phyloP scores from a whole-genome alignment of 2,797 vertebrate species.

The Erethizon dorsatum region DNA sequence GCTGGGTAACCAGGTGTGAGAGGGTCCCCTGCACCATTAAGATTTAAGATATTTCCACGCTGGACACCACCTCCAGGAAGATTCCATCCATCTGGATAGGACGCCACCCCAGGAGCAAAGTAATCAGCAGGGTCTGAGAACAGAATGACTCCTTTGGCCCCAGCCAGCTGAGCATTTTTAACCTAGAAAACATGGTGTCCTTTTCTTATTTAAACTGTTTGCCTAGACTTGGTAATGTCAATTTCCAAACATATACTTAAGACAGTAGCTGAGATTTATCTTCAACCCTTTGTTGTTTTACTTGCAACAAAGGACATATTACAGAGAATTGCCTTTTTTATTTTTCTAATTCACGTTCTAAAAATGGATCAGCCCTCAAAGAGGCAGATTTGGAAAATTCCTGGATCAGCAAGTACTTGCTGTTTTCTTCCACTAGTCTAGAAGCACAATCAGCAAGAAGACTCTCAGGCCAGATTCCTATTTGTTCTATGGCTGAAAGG shows the following conservation, averaged over 20 bases:
- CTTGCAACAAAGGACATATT: background rate
- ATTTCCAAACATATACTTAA: background rate
- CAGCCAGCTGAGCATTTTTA: constrained; percentile 95
- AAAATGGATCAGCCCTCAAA: background rate
- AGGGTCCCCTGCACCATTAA: constrained; percentile 97
- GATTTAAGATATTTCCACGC: constrained; percentile 96
- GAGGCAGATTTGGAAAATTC: background rate
- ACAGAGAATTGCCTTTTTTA: background rate
- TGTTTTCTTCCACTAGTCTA: background rate
- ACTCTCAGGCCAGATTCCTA: background rate
- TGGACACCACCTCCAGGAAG: constrained; percentile 95
- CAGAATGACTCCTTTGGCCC: constrained; percentile 95
- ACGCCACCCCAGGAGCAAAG: constrained; percentile 91
- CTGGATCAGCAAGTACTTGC: background rate
- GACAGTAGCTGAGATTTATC: background rate
- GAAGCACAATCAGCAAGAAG: background rate
- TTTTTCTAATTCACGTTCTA: background rate
- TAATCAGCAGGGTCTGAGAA: constrained; percentile 98
- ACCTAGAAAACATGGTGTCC: constrained; percentile 90
- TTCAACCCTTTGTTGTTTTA: background rate
- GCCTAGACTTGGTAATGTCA: background rate
- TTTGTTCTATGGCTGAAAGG: background rate
- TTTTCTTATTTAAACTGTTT: constrained; percentile 6
- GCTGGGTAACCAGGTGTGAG: constrained; percentile 98
- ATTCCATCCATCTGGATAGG: constrained; percentile 97